A percentile compares a stretch with the other conserved stretches of the same genome.
Evolutionary conservation across 2,113 vertebrate species (phyloP).

Genomic region (Tupaia chinensis): DNA sequence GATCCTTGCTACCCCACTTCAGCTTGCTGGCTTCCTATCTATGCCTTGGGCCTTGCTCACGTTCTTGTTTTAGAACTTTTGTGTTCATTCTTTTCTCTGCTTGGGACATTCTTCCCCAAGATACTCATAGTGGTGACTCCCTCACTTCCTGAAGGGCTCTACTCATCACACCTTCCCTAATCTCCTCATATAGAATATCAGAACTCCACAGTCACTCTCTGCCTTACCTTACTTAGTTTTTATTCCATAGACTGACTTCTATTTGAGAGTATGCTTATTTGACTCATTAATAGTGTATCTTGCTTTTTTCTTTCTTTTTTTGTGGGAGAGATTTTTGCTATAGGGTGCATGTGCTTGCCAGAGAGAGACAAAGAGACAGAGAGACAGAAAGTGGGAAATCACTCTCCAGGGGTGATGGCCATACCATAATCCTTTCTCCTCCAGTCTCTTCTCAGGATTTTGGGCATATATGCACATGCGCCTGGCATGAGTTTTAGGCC

Average conservation of each 20-base stretch:
- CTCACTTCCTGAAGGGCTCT: not conserved
- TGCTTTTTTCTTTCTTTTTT: too few relatives aligned
- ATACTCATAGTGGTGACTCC: not conserved
- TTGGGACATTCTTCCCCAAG: not conserved
- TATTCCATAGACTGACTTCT: not conserved
- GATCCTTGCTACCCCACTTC: not conserved
- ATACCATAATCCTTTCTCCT: too few relatives aligned
- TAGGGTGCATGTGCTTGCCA: too few relatives aligned
- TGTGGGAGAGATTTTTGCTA: too few relatives aligned
- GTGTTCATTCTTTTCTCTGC: not conserved
- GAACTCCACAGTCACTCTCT: not conserved
- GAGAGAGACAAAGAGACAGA: too few relatives aligned
- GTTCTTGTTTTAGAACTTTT: constrained; percentile 17
- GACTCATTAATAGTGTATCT: too few relatives aligned
- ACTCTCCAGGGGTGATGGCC: too few relatives aligned
- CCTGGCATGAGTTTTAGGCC: too few relatives aligned
- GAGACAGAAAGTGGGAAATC: too few relatives aligned
- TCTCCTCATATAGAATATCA: not conserved
- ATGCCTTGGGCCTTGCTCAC: not conserved
- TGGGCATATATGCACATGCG: too few relatives aligned
- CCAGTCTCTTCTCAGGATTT: too few relatives aligned
- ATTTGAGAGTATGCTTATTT: not conserved
- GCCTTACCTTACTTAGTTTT: not conserved
- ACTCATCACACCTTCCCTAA: not conserved
- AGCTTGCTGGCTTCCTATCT: not conserved